Conservation (phyloP, 2,797 vertebrate species). For the Protosalanx chinensis region DNA sequence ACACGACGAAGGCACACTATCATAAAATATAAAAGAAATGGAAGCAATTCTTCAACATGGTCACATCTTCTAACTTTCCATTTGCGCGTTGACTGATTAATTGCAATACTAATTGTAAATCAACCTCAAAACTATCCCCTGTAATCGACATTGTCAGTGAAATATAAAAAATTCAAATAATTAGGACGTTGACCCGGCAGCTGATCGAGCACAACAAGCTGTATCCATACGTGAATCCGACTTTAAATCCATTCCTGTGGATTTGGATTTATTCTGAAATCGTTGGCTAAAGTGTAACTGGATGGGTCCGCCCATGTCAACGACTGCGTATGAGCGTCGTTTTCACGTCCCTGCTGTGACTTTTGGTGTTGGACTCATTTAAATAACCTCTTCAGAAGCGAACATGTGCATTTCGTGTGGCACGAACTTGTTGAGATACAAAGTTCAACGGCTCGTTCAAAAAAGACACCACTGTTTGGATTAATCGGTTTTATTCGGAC, state of each 20-base stretch:
- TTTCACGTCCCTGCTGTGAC: not conserved
- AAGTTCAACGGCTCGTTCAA: not conserved
- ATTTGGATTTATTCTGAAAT: slow-evolving; percentile 4
- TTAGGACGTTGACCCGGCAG: not conserved
- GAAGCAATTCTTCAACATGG: slow-evolving; percentile 16
- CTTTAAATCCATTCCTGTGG: not conserved
- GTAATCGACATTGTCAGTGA: slow-evolving; percentile 29
- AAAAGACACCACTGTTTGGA: not conserved
- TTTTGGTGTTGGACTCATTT: not conserved
- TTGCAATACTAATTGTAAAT: slow-evolving; percentile 24
- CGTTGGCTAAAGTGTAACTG: not conserved
- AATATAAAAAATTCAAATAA: not conserved
- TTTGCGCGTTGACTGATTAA: slow-evolving; percentile 45
- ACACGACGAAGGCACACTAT: slow-evolving; percentile 45
- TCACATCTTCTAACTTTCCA: slow-evolving; percentile 51
- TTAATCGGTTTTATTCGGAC: not conserved
- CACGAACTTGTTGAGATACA: not conserved
- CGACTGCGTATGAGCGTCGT: not conserved
- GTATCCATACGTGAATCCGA: not conserved
- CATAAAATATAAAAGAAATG: slow-evolving; percentile 39
- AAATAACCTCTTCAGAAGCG: not conserved
- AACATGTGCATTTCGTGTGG: not conserved
- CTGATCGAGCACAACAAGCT: too few relatives aligned
- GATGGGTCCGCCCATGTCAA: not conserved
- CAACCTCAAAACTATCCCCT: slow-evolving; percentile 29